Percentiles rank a stretch among this genome's conserved stretches.
Evolutionary conservation across 2,797 vertebrate genomes (phyloP).

Genomic region (Podarcis siculus): DNA sequence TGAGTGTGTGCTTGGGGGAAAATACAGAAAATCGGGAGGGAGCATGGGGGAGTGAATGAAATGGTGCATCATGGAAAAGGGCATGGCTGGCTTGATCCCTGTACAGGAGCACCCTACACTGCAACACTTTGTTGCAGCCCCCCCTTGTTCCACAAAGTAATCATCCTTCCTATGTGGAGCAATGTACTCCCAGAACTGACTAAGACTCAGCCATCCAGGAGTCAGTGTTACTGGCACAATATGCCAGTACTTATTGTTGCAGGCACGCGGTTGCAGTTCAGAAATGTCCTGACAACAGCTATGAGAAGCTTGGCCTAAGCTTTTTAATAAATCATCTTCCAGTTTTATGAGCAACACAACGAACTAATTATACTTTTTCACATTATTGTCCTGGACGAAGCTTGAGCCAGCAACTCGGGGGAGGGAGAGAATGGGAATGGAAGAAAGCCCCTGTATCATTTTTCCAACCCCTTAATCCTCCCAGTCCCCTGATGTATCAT

Average conservation of each 20-base stretch:
- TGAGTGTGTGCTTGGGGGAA: background rate
- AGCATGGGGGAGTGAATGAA: background rate
- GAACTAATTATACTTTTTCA: conserved; percentile 35
- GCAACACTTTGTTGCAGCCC: background rate
- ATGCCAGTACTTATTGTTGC: background rate
- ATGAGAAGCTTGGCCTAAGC: background rate
- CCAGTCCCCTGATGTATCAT: conserved; percentile 33
- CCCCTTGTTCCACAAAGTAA: conserved; percentile 1
- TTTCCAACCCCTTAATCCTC: conserved; percentile 24
- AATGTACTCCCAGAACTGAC: background rate
- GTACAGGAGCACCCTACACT: background rate
- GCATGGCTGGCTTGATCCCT: background rate
- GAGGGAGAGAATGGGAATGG: background rate
- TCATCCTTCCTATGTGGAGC: background rate
- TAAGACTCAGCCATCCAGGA: background rate
- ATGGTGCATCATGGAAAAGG: background rate
- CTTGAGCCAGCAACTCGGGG: background rate
- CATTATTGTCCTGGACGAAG: conserved; percentile 11
- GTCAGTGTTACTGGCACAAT: background rate
- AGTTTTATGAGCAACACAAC: conserved; percentile 17
- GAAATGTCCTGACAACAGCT: conserved; percentile 21
- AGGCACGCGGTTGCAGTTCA: background rate
- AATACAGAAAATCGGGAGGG: background rate
- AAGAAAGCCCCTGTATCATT: background rate
- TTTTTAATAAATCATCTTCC: conserved; percentile 28